These are phyloP conservation scores for Panthera tigris DNA, from an alignment of 2,113 vertebrate genomes.

Conservation along the genomic window DNA sequence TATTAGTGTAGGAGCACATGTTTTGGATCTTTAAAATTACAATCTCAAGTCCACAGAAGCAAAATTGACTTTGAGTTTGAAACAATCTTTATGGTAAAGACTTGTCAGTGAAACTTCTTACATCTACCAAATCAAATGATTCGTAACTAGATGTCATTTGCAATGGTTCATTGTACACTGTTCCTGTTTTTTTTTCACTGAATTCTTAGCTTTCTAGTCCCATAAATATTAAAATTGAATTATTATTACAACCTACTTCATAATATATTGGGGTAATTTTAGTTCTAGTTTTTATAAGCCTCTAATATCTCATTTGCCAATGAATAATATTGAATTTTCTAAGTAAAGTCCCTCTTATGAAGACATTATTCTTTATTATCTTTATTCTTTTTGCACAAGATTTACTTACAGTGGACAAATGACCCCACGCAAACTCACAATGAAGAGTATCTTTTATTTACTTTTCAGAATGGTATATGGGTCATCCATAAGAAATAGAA, in stretches of 20 bases:
- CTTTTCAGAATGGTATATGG: background rate
- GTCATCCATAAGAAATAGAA: background rate
- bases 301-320: background rate
- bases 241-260: background rate
- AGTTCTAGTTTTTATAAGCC: background rate
- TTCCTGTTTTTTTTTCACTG: background rate
- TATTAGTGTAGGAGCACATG: conserved; percentile 3
- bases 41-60: background rate
- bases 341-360: background rate
- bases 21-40: conserved; percentile 5
- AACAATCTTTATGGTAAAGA: conserved; percentile 40
- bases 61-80: conserved; percentile 27
- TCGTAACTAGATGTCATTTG: background rate
- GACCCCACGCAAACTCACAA: background rate
- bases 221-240: background rate
- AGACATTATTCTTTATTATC: background rate
- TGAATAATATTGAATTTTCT: background rate
- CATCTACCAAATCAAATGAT: background rate
- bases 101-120: background rate
- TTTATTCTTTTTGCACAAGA: background rate
- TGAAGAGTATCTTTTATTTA: background rate
- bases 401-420: background rate
- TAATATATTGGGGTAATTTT: background rate
- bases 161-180: background rate
- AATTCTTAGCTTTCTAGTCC: conserved; percentile 4